Evolutionary conservation across 2,113 vertebrate species (phyloP).

Genomic region (Rhea americana): DNA sequence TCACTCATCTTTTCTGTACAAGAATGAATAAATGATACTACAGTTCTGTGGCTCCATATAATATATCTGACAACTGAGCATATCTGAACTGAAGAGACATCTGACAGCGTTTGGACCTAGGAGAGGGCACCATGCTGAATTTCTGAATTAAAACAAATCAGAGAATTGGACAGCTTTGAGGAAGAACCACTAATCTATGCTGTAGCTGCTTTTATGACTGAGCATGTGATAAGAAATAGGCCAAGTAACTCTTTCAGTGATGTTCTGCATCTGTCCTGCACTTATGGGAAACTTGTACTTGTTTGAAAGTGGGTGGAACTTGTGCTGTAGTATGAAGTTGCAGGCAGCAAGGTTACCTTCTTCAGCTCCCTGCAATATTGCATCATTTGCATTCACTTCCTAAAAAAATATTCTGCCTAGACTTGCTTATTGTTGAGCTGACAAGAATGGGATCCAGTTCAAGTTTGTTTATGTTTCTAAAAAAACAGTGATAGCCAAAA

Average conservation of each 20-base stretch:
- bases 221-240: neutral
- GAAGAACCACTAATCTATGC: neutral
- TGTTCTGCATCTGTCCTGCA: neutral
- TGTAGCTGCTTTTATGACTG: neutral
- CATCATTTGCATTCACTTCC: neutral
- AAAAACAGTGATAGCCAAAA: neutral
- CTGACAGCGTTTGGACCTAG: neutral
- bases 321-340: neutral
- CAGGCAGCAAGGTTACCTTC: neutral
- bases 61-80: neutral
- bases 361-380: rapidly evolving
- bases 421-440: neutral
- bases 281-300: neutral
- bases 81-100: neutral
- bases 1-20: constrained; percentile 21
- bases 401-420: neutral
- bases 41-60: neutral
- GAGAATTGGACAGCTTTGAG: neutral
- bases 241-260: neutral
- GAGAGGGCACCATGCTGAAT: neutral
- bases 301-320: neutral
- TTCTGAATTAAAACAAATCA: neutral
- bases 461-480: neutral
- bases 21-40: constrained; percentile 19
- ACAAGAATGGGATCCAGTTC: neutral